A percentile compares a stretch with the other conserved stretches of the same genome.
phyloP scores from a whole-genome alignment of 37 sponge, comb jelly and placozoan species.

The Ianthella basta region DNA sequence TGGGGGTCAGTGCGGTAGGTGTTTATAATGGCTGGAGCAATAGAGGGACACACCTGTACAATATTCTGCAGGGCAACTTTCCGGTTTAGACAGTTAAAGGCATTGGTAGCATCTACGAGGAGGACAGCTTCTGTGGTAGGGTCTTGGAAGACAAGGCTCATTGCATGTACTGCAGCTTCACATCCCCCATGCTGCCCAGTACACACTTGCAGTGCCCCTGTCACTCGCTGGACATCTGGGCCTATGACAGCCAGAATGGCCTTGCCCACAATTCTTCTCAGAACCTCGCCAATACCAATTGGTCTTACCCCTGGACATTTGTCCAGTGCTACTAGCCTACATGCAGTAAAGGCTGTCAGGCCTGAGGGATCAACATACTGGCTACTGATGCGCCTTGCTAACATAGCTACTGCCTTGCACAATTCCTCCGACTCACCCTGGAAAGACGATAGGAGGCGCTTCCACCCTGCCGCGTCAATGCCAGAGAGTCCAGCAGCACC shows the following conservation, averaged over 20 bases:
- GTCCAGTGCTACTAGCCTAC: too few relatives aligned
- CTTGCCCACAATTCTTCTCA: too few relatives aligned
- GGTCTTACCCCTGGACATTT: too few relatives aligned
- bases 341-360: too few relatives aligned
- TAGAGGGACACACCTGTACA: not conserved
- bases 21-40: not conserved
- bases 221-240: too few relatives aligned
- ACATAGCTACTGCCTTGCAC: not conserved
- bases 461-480: not conserved
- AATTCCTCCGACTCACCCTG: not conserved
- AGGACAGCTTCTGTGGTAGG: not conserved
- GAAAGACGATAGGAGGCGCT: not conserved
- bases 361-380: too few relatives aligned
- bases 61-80: constrained; percentile 14
- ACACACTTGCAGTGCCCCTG: too few relatives aligned
- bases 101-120: not conserved
- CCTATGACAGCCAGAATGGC: too few relatives aligned
- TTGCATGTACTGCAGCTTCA: not conserved
- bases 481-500: constrained; percentile 21
- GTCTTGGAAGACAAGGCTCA: not conserved
- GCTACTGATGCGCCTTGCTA: not conserved
- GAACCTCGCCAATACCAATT: too few relatives aligned
- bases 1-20: not conserved
- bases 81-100: not conserved
- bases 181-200: too few relatives aligned